These are phyloP conservation scores for Cecropterus lyciades DNA, from an alignment of 1,140 invertebrate species.

Conservation along the genomic window DNA sequence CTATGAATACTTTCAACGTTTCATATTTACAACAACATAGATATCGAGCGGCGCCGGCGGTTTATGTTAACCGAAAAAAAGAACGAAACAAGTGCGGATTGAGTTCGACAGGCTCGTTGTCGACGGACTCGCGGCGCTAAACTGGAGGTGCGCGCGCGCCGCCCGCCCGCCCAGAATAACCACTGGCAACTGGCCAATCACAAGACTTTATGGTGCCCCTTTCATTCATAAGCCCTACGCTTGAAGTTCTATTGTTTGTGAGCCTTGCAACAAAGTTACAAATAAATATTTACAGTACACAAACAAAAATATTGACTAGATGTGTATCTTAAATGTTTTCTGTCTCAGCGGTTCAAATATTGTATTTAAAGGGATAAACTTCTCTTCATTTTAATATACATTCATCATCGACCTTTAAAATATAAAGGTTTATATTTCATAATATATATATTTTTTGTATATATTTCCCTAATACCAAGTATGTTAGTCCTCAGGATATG, in stretches of 20 bases:
- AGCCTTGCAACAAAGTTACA: conserved; percentile 32
- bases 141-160: conserved; percentile 71
- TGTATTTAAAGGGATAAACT: too few relatives aligned
- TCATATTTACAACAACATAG: conserved; percentile 11
- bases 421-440: too few relatives aligned
- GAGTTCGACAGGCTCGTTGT: conserved; percentile 41
- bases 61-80: conserved; percentile 24
- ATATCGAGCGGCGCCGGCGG: neutral
- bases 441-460: too few relatives aligned
- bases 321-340: neutral
- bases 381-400: too few relatives aligned
- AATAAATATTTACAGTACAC: conserved; percentile 19
- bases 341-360: neutral
- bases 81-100: conserved; percentile 28
- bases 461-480: too few relatives aligned
- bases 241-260: conserved; percentile 26
- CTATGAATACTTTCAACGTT: neutral
- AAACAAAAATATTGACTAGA: neutral
- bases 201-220: conserved; percentile 51
- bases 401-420: too few relatives aligned
- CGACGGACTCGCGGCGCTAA: conserved; percentile 58
- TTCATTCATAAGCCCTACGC: conserved; percentile 72
- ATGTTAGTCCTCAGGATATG: too few relatives aligned
- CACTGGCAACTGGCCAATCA: conserved; percentile 66
- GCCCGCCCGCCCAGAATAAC: conserved; percentile 73